Base-by-base conservation (phyloP, 1,140 invertebrate genomes). In the Lasioglossum albipes region DNA sequence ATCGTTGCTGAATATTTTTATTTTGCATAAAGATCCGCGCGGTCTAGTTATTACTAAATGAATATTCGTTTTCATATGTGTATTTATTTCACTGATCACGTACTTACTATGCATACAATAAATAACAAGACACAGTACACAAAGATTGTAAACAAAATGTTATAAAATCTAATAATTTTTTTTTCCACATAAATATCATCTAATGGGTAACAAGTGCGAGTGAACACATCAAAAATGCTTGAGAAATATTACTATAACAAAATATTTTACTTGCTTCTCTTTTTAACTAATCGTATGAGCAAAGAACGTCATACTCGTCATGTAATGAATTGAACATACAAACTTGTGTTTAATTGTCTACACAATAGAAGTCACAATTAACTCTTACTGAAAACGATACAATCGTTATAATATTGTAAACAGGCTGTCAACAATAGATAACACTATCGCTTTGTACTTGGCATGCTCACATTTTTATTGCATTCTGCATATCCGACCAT, bases 381-480 rank as follows among this genome's bases (percentile, higher is more conserved):
- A 61, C 54, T 27, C n/a, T 59, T 22, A 52, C 52, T 22, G 31
- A 22, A 84, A 62, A 16, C 27, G 66, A 49, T 27, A 65, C 42
- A 41, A 59, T 20, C 27, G 20, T 41, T 72, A 16, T 62, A 67
- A 49, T 42, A 71, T n/a, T 22, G 4, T 71, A 27, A 69, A 27
- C 41, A 57, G 36, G 16, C 36, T 41, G n/a, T 59, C 42, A 10
- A 66, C 12, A 49, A 74, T 67, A 57, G 20, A 12, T 67, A 65
- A 54, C 16, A 22, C 70, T 36, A 74, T 71, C 73, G 66, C 2
- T 87, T 88, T 85, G 87, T 87, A 87, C 83, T 85, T 74, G 62
- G 75, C 59, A 88, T 85, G 83, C 81, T 85, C 81, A 62, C 72
- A 61, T 57, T 75, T 78, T 77, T 85, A 71, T 16, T 69, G 10